Base-by-base conservation (phyloP, 2,888 invertebrate genomes). In the Fissipunctia ypsillon region DNA sequence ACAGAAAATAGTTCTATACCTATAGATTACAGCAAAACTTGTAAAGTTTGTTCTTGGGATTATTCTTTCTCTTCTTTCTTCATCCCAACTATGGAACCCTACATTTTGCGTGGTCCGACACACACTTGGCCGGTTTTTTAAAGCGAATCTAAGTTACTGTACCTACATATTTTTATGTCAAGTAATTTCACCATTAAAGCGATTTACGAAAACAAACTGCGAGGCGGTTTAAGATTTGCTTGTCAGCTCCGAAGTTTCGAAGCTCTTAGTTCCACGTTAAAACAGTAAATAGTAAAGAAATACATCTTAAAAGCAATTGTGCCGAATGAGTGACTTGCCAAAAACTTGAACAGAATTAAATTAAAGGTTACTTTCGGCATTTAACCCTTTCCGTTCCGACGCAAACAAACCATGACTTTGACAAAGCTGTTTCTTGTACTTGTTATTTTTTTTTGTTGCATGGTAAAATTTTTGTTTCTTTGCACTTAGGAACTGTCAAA, bases 261-360 rank as follows among this genome's bases (percentile, higher is more conserved):
- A 63, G 43, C 69, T 82, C 63, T 6, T 60, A 48, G 56, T 59
- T 74, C 45, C 16, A 48, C 28, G 74, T 75, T 61, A 82, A 81
- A 78, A 76, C 75, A 69, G 65, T 59, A 65, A 87, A 84, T 72
- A 85, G 84, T 79, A 77, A 87, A 80, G 83, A 81, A 84, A 84
- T 77, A 73, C 69, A 79, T 76, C 73, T 84, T 60, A 73, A 88
- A 87, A 88, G 80, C 86, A 79, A 89, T 89, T 89, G 89, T 89
- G 60, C 76, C 57, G 74, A 87, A 81, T 75, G 81, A 84, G 79
- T 91, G 91, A 91, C 86, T 91, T 77, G 90, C 85, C 56, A 75
- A 85, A 88, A 87, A 84, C 73, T 83, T 68, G 9, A 72, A 76
- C 80, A 87, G 80, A 86, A 85, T 87, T 87, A 83, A 83, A 86